Base-by-base conservation (phyloP, 2,888 invertebrate genomes). In the Timema podura region DNA sequence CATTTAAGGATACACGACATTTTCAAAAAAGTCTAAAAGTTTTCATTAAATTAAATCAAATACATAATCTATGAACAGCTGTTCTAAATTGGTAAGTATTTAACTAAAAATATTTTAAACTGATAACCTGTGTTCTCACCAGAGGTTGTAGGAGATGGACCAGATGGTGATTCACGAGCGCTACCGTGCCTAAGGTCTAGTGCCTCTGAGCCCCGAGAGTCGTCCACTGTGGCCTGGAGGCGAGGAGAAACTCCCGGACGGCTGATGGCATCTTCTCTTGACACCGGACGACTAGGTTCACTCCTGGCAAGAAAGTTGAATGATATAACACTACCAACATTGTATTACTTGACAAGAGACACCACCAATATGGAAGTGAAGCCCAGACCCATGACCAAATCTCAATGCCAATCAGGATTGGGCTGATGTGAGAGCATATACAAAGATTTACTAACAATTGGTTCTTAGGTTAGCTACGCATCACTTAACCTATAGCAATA, bases 171-270 rank as follows among this genome's bases (percentile, higher is more conserved):
- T 67, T 84, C 84, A 1, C 84, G 76, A 76, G 84, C 48, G 47
- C 64, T 66, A 30, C 54, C 45, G 79, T 79, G 73, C 66, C 87
- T 85, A 70, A 88, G 81, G 79, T 88, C 87, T 75, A 88, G 76
- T 1, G 69, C 59, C 70, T 73, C 73, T 15, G 70, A 57, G 6
- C 68, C 69, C 15, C 69, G 67, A 0, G 68, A 61, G 59, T 73
- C 73, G 13, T 69, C 68, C 30, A 71, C 67, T 9, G 57, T 67
- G 64, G 68, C 68, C 16, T 70, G 64, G 30, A 71, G 54, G 11
- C 70, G 70, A 11, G 73, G 70, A 11, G 73, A 68, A 13, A 67
- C 47, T 49, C 66, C 73, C 15, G 69, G 71, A 16, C 71, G 67
- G 45, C 65, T 68, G 46, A 47, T 47, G 48, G 49, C 49, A n/a